Conservation (phyloP, 2,888 invertebrate species). For the Eurytoma adleriae region DNA sequence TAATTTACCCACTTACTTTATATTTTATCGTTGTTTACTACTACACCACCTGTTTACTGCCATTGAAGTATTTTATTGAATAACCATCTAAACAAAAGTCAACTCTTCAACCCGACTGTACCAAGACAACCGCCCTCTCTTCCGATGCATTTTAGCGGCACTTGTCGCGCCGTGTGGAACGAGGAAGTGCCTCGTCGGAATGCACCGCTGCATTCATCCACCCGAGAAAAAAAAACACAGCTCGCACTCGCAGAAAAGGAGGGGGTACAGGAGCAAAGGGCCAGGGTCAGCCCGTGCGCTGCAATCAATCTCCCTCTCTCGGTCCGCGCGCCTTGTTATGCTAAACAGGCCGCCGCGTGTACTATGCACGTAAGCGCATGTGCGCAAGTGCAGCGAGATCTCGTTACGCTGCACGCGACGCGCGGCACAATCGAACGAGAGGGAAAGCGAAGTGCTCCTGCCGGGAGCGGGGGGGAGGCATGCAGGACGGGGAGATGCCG, state of each 20-base stretch:
- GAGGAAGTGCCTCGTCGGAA: background rate
- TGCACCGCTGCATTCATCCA: slow-evolving; percentile 4
- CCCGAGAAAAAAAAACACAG: background rate
- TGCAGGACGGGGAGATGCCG: too few relatives aligned
- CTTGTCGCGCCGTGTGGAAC: slow-evolving; percentile 21
- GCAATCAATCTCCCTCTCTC: slow-evolving; percentile 30
- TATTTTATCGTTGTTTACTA: too few relatives aligned
- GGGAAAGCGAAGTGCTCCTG: slow-evolving; percentile 7
- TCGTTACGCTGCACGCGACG: too few relatives aligned
- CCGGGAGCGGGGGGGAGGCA: too few relatives aligned
- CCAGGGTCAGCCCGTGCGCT: background rate
- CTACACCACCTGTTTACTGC: too few relatives aligned
- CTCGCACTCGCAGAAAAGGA: background rate
- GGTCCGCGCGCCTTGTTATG: slow-evolving; percentile 66
- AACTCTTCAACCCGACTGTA: too few relatives aligned
- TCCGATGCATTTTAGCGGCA: background rate
- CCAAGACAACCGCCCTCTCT: too few relatives aligned
- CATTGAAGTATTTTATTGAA: too few relatives aligned
- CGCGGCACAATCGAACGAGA: too few relatives aligned
- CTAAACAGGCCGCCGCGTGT: slow-evolving; percentile 60
- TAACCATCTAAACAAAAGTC: too few relatives aligned
- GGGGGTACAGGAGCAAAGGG: background rate
- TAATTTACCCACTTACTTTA: too few relatives aligned
- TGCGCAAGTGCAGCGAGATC: slow-evolving; percentile 28
- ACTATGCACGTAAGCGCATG: slow-evolving; percentile 66